Base-by-base conservation (phyloP, 2,888 invertebrate species). In the Dyspetes luteomarginatus region DNA sequence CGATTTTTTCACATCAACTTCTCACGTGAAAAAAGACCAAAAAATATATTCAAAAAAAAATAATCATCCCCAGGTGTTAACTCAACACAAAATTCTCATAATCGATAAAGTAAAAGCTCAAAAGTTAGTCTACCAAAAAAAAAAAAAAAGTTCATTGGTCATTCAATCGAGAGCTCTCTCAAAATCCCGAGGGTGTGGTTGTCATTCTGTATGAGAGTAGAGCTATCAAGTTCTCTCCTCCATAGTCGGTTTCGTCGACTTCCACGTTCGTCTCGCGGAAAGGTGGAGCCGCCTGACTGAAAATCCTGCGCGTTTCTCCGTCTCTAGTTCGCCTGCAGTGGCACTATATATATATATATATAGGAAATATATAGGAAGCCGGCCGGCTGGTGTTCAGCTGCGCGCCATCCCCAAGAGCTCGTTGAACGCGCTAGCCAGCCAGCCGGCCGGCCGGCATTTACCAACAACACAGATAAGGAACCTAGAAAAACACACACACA, bases 351-450 rank as follows among this genome's bases (percentile, higher is more conserved):
- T n/a, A n/a, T n/a, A n/a, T n/a, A n/a, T n/a, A n/a, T n/a, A n/a
- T n/a, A n/a, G n/a, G n/a, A n/a, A n/a, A n/a, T n/a, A n/a, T n/a
- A n/a, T 19, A 60, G 52, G 65, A 75, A 72, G 71, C 71, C 65
- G 62, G 75, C 73, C 76, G 58, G 48, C 52, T 28, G 62, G 60
- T 36, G 55, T 78, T 62, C 60, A 62, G 69, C 79, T 71, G 75
- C 71, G 83, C 76, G 82, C 79, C 75, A 82, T 74, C 78, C 77
- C 81, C 81, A 78, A 85, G 86, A 85, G 81, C 83, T 82, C 82
- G 85, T 84, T 83, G 84, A 78, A 65, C 72, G 83, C 77, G 72
- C 74, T 74, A 82, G 83, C 85, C 71, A 52, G 80, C 65, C 78
- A 79, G 83, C 82, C 75, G 78, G 81, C 74, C 75, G 82, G 83